Conservation (phyloP, 2,797 vertebrate species). For the Sebastes trivittatus region DNA sequence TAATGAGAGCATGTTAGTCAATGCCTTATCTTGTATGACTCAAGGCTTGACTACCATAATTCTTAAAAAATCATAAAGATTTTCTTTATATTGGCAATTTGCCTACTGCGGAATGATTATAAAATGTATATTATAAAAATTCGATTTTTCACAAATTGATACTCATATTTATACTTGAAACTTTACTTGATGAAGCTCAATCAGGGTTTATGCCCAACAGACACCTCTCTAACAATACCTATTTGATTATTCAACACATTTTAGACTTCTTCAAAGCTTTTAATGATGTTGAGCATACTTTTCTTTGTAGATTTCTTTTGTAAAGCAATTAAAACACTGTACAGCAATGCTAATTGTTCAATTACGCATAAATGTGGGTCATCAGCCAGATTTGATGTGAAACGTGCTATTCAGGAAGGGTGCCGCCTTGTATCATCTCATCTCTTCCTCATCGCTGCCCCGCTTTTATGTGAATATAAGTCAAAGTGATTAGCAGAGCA, state of each 20-base stretch:
- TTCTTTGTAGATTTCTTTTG: neutral
- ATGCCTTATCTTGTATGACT: neutral
- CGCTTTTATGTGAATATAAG: neutral
- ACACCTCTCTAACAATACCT: neutral
- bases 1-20: neutral
- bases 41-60: neutral
- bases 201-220: neutral
- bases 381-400: neutral
- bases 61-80: neutral
- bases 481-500: neutral
- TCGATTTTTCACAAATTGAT: too few species aligned
- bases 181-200: neutral
- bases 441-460: neutral
- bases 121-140: too few species aligned
- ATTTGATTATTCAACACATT: too few species aligned
- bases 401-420: neutral
- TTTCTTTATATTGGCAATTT: neutral
- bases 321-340: neutral
- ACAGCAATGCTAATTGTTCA: too few species aligned
- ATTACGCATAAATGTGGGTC: neutral
- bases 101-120: neutral
- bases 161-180: too few species aligned
- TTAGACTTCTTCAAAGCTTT: neutral
- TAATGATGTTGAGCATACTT: neutral
- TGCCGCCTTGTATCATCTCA: neutral